Conservation (phyloP, 2,113 vertebrate genomes). For the Zosterops borbonicus region DNA sequence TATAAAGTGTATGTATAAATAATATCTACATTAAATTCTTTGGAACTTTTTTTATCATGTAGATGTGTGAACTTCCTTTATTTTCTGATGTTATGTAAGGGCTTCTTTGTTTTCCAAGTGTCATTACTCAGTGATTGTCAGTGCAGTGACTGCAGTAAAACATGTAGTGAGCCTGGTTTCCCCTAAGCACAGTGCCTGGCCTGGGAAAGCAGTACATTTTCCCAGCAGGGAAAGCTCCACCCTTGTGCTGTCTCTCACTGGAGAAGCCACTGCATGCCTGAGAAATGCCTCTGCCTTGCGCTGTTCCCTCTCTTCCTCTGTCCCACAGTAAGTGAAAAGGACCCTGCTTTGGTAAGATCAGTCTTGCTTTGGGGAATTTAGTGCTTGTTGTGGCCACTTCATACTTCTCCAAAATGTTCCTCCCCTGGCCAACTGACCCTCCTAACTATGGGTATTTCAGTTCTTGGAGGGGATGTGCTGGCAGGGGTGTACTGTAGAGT, state of each 20-base stretch:
- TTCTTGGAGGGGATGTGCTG: background rate
- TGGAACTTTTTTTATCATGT: constrained; percentile 61
- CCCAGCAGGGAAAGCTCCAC: background rate
- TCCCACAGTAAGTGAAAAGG: background rate
- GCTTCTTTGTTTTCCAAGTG: background rate
- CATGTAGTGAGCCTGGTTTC: fast-evolving
- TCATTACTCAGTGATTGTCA: background rate
- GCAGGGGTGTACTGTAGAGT: fast-evolving
- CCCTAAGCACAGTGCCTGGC: background rate
- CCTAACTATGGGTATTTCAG: background rate
- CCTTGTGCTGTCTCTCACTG: background rate
- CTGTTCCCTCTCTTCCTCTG: background rate
- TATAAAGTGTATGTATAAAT: constrained; percentile 65
- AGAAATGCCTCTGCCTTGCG: fast-evolving
- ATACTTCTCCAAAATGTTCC: background rate
- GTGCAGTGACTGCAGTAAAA: fast-evolving
- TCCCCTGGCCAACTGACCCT: background rate
- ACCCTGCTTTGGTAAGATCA: background rate
- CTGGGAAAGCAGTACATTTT: background rate
- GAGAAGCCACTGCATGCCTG: fast-evolving
- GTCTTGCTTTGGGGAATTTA: background rate
- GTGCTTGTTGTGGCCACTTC: background rate
- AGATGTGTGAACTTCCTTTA: constrained; percentile 37
- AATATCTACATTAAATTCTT: constrained; percentile 63
- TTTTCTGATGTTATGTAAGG: background rate